Percentiles rank a stretch among this genome's conserved stretches.
phyloP scores from a whole-genome alignment of 2,888 invertebrate genomes.

The Acanthacorydalis orientalis region DNA sequence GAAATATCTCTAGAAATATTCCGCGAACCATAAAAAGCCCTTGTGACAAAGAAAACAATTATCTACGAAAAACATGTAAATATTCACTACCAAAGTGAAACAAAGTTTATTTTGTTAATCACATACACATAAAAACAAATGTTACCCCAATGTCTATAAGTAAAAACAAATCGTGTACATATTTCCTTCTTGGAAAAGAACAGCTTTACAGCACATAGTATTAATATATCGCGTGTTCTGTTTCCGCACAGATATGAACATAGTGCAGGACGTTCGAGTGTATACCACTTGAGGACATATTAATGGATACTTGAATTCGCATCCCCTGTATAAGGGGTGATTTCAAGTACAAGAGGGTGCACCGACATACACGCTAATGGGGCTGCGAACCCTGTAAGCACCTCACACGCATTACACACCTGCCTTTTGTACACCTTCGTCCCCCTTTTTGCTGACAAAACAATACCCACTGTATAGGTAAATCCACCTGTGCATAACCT shows the following conservation, averaged over 20 bases:
- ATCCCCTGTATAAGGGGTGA: too few relatives aligned
- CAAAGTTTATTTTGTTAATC: not conserved
- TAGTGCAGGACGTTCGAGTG: not conserved
- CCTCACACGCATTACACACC: conserved; percentile 10
- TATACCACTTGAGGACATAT: conserved; percentile 6
- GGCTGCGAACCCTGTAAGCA: conserved; percentile 8
- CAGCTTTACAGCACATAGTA: too few relatives aligned
- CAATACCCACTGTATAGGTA: too few relatives aligned
- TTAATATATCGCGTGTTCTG: too few relatives aligned
- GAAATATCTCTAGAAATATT: too few relatives aligned
- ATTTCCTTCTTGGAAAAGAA: too few relatives aligned
- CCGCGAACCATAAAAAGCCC: not conserved
- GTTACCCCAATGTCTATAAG: too few relatives aligned
- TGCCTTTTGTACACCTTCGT: conserved; percentile 5
- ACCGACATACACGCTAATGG: conserved; percentile 2
- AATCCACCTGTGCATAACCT: too few relatives aligned
- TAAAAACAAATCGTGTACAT: too few relatives aligned
- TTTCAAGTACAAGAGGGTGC: not conserved
- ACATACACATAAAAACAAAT: not conserved
- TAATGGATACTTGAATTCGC: conserved; percentile 1
- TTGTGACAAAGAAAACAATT: not conserved
- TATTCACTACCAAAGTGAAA: not conserved
- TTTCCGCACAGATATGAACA: too few relatives aligned
- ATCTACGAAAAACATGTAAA: not conserved
- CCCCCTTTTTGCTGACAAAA: too few relatives aligned